Percentiles rank a stretch among this genome's conserved stretches.
phyloP scores from a whole-genome alignment of 1,140 invertebrate species.

The Solenopsis invicta region DNA sequence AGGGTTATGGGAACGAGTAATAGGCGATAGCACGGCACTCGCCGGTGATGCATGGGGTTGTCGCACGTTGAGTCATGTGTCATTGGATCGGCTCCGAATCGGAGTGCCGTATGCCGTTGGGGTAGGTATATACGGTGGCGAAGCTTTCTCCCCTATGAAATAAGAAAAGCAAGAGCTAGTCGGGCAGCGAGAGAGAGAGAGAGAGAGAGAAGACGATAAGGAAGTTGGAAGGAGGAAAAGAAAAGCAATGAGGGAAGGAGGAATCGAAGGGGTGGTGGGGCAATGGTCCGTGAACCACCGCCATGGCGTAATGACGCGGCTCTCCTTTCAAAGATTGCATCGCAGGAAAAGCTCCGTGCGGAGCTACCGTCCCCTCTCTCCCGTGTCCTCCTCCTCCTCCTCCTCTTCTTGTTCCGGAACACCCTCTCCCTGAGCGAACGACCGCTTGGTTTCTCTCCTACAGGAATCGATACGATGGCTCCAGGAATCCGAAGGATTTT shows the following conservation, averaged over 20 bases:
- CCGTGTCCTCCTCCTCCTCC: background rate
- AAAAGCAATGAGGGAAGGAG: constrained; percentile 65
- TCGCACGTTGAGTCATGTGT: constrained; percentile 84
- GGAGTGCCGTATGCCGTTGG: constrained; percentile 75
- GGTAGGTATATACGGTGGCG: constrained; percentile 61
- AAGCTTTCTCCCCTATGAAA: constrained; percentile 61
- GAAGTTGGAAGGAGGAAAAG: constrained; percentile 68
- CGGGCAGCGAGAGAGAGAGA: constrained; percentile 55
- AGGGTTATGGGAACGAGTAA: constrained; percentile 47
- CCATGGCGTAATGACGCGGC: constrained; percentile 86
- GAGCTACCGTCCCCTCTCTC: constrained; percentile 66
- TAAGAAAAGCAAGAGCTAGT: constrained; percentile 51
- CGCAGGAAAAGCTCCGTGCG: constrained; percentile 85
- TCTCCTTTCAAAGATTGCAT: constrained; percentile 87
- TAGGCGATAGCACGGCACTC: constrained; percentile 42
- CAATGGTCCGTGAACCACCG: constrained; percentile 86
- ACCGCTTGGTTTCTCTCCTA: constrained; percentile 71
- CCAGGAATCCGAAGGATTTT: constrained; percentile 82
- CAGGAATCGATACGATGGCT: constrained; percentile 84
- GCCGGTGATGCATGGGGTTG: constrained; percentile 80
- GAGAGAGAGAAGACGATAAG: constrained; percentile 64
- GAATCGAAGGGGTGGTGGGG: constrained; percentile 77
- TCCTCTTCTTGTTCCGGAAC: constrained; percentile 24
- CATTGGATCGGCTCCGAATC: constrained; percentile 82
- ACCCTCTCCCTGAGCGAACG: constrained; percentile 75